Base-by-base conservation (phyloP, 2,888 invertebrate genomes). In the Limulus polyphemus region DNA sequence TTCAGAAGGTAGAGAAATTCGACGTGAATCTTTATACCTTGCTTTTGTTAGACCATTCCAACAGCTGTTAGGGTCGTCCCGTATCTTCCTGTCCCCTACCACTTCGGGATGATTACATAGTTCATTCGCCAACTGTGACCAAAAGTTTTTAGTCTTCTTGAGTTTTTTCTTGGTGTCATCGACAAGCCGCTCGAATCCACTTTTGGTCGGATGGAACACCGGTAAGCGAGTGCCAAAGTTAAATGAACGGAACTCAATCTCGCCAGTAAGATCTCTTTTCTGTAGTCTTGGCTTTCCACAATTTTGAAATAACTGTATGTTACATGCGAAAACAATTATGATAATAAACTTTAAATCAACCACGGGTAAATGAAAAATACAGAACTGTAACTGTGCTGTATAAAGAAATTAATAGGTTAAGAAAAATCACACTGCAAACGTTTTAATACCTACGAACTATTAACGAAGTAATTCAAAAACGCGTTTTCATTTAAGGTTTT, bases 121-220 rank as follows among this genome's bases (percentile, higher is more conserved):
- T 61, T 86, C 82, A 71, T 88, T 86, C 0, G 94, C 90, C 68
- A 95, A 80, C 73, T 86, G 84, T 52, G 84, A 81, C 93, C 93
- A 95, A 78, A 90, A 90, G 70, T 85, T 85, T 63, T 85, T 83
- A 49, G 88, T 86, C 71, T 85, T 85, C 70, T 85, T 83, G 55
- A 90, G 81, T 71, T 84, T 82, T 77, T 84, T 83, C 62, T 88
- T 83, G 54, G 91, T 90, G 73, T 93, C 92, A 57, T 84, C 83
- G 54, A 94, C 86, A 58, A 93, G 79, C 69, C 85, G 85, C 74
- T 91, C 90, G 60, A 93, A 78, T 49, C 83, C 82, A 0, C 86
- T 83, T 1, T 80, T 81, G 1, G 74, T 73, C 4, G 76, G 75
- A 4, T 54, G 17, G 54, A 17, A 54, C 72, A 74, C 47, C 67